Percentiles rank a stretch among this genome's conserved stretches.
phyloP scores from a whole-genome alignment of 2,797 vertebrate genomes.

The Oryzias sinensis region DNA sequence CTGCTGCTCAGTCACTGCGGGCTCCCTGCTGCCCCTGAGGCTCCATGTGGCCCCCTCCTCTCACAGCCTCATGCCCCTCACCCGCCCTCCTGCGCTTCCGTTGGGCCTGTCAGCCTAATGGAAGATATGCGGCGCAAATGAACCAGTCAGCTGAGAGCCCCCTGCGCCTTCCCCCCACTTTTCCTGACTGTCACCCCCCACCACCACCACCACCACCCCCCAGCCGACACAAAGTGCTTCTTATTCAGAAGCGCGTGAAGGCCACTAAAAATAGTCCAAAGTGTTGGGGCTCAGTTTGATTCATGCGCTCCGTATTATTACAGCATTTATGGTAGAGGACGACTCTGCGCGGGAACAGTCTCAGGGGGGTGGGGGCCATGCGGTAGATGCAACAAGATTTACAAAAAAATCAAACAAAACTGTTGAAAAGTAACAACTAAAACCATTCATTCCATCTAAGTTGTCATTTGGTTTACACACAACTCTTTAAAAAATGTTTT shows the following conservation, averaged over 20 bases:
- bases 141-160: constrained; percentile 6
- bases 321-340: too few relatives aligned
- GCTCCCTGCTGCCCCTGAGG: constrained; percentile 5
- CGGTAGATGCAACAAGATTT: too few relatives aligned
- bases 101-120: constrained; percentile 10
- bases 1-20: constrained; percentile 16
- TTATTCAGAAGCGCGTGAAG: constrained; percentile 29
- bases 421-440: too few relatives aligned
- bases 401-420: too few relatives aligned
- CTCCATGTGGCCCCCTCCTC: background rate
- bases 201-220: constrained; percentile 11
- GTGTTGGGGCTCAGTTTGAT: too few relatives aligned
- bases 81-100: background rate
- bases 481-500: too few relatives aligned
- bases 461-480: too few relatives aligned
- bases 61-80: background rate
- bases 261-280: too few relatives aligned
- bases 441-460: too few relatives aligned
- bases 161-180: constrained; percentile 12
- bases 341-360: too few relatives aligned
- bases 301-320: too few relatives aligned
- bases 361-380: too few relatives aligned
- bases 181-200: constrained; percentile 10
- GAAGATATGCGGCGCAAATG: constrained; percentile 23
- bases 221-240: constrained; percentile 55